These are phyloP conservation scores for Nautilus pompilius DNA, from an alignment of 1,140 invertebrate genomes.

Conservation along the genomic window DNA sequence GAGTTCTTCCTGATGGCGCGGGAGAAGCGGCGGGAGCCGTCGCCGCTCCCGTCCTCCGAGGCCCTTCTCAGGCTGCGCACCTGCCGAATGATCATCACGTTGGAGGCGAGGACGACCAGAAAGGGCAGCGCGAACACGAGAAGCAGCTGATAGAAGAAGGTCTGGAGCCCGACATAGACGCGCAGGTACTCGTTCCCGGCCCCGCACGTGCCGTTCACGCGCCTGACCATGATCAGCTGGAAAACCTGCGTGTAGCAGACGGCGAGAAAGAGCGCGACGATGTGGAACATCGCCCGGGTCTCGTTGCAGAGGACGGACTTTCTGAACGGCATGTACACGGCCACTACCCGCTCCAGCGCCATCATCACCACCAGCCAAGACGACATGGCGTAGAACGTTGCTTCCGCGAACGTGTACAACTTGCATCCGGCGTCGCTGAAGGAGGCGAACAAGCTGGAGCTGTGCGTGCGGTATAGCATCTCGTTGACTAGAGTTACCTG, in stretches of 20 bases:
- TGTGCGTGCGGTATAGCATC: neutral
- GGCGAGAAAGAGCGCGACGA: slow-evolving; percentile 20
- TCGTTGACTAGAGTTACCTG: slow-evolving; percentile 18
- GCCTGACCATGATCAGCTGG: slow-evolving; percentile 11
- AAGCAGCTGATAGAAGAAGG: slow-evolving; percentile 17
- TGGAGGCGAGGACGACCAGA: slow-evolving; percentile 10
- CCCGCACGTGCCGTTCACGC: slow-evolving; percentile 3
- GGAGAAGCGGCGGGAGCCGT: neutral
- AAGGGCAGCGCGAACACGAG: slow-evolving; percentile 13
- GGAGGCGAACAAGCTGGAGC: slow-evolving; percentile 8
- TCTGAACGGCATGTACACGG: slow-evolving; percentile 35
- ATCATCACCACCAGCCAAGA: slow-evolving; percentile 35
- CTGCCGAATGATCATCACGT: slow-evolving; percentile 8
- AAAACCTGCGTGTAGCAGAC: slow-evolving; percentile 36
- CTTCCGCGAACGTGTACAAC: slow-evolving; percentile 22
- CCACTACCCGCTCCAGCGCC: slow-evolving; percentile 31
- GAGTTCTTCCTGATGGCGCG: neutral
- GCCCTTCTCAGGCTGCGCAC: neutral
- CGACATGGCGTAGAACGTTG: slow-evolving; percentile 32
- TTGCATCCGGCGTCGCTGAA: slow-evolving; percentile 25
- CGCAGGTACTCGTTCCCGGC: slow-evolving; percentile 2
- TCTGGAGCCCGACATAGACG: slow-evolving; percentile 13
- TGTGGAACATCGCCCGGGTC: slow-evolving; percentile 18
- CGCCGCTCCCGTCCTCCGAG: neutral
- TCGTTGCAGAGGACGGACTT: slow-evolving; percentile 23